Evolutionary conservation across 2,888 invertebrate genomes (phyloP), one percentile per base, ranked within the genome.

Genomic region (Lathronympha strigana): DNA sequence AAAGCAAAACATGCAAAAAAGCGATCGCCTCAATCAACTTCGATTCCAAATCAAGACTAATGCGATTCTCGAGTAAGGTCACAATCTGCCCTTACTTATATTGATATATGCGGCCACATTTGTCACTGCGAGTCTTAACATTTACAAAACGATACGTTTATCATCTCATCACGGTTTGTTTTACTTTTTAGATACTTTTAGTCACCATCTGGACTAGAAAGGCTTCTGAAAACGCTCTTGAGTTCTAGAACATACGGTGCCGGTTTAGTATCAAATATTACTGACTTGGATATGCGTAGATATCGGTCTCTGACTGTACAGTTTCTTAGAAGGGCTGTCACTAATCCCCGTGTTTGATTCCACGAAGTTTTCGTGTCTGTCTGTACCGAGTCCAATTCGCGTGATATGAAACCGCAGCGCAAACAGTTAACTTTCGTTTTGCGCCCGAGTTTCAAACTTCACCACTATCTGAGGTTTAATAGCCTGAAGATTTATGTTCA

Each of bases 341-440:
- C 31, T 45, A 57, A 57, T 45, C 31, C 31, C 31, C 43, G 21
- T 19, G 19, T 31, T 61, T 61, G 63, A 47, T 68, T 64, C 64
- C 36, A 15, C 51, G 72, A 73, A 72, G 72, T 74, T 79, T 84
- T 83, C 80, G 81, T 84, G 84, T 82, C 75, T 76, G 76, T 82
- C 84, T 84, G 83, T 84, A 82, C 72, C n/a, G n/a, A 84, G 79
- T 80, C 77, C 25, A 82, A 84, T 86, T 88, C 74, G 86, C 85
- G 81, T 88, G 87, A 81, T 84, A 78, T 82, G 81, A 60, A 77
- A 81, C 81, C 79, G 74, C 77, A 82, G 86, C 85, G 85, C 87
- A 88, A 88, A 87, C 82, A 83, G 78, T 77, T 71, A 82, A 86
- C 74, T 84, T 86, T 72, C 76, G 72, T 79, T 79, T 82, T 81